Base-by-base conservation (phyloP, 1,140 invertebrate species). In the Aphelinus atriplicis region DNA sequence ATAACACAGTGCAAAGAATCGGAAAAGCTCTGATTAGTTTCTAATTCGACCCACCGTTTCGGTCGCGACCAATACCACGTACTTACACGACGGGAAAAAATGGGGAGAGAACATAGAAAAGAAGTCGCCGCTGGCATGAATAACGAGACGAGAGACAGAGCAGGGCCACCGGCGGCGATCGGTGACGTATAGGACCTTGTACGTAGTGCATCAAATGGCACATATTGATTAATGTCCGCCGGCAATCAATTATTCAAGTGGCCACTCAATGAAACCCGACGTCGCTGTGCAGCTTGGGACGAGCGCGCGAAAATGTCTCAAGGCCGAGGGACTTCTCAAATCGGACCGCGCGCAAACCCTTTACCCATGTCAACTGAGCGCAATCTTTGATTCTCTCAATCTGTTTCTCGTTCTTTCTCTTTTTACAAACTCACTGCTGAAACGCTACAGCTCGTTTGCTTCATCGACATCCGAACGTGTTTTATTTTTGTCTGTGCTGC, bases 191-290 rank as follows among this genome's bases (percentile, higher is more conserved):
- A 63, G 61, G 43, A 63, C 61, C 7, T 63, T 65, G 50, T 65
- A 50, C 63, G 48, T 6, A 10, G 47, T 53, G 6, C 47, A 71
- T 62, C 47, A 62, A 71, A 71, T 42, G 26, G 7, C 68, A 45
- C 6, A 71, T 71, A 71, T 71, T 71, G 68, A 71, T 64, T 71
- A 26, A 56, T 43, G 60, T 55, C 43, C 50, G n/a, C 9, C 26
- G 50, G 26, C 3, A 50, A 71, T 63, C 60, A 71, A 71, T 71
- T 71, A 71, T 71, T 71, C 60, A 71, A 71, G 61, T 63, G 58
- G 50, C 48, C 53, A 56, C 51, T 63, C 50, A 63, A 63, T 71
- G 51, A 63, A 63, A 45, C 10, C 4, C 9, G 69, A 56, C 60
- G 10, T 55, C 47, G 69, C 5, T 71, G 61, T 56, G 42, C 26